Evolutionary conservation across 64 coral and sea anemone genomes (phyloP).

Genomic region (Catalaphyllia jardinei): DNA sequence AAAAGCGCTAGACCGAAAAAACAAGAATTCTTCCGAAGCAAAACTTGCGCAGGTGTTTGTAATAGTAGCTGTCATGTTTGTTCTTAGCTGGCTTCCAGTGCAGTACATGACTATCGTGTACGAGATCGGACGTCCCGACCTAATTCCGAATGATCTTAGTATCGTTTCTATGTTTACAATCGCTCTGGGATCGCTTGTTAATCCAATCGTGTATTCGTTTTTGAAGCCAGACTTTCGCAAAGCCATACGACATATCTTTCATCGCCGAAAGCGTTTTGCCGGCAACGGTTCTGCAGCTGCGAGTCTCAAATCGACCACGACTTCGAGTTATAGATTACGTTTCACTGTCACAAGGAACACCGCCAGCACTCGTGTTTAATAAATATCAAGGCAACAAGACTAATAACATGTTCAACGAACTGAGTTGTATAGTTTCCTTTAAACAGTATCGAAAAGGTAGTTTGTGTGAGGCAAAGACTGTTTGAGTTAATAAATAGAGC

Average conservation of each 20-base stretch:
- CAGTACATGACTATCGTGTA: constrained; percentile 57
- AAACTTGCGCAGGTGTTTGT: constrained; percentile 56
- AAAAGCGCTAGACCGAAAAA: constrained; percentile 14
- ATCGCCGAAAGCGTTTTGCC: not conserved
- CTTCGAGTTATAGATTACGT: constrained; percentile 11
- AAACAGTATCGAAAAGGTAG: not conserved
- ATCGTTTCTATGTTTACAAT: constrained; percentile 50
- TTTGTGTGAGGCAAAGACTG: not conserved
- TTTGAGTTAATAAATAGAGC: not conserved
- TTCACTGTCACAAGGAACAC: not conserved
- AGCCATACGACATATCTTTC: constrained; percentile 36
- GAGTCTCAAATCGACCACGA: not conserved
- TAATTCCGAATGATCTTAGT: constrained; percentile 18
- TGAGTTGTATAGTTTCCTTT: too few species aligned
- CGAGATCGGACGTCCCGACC: constrained; percentile 18
- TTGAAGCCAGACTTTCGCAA: constrained; percentile 69
- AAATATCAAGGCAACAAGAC: not conserved
- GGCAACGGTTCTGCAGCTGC: not conserved
- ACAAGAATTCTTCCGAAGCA: constrained; percentile 41
- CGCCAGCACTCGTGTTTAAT: not conserved
- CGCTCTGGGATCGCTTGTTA: constrained; percentile 45
- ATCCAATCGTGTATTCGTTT: constrained; percentile 53
- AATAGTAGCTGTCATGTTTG: constrained; percentile 59
- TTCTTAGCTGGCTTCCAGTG: constrained; percentile 51
- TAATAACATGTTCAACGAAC: too few species aligned